Conservation (phyloP, 2,113 vertebrate genomes). For the Ranitomeya imitator region DNA sequence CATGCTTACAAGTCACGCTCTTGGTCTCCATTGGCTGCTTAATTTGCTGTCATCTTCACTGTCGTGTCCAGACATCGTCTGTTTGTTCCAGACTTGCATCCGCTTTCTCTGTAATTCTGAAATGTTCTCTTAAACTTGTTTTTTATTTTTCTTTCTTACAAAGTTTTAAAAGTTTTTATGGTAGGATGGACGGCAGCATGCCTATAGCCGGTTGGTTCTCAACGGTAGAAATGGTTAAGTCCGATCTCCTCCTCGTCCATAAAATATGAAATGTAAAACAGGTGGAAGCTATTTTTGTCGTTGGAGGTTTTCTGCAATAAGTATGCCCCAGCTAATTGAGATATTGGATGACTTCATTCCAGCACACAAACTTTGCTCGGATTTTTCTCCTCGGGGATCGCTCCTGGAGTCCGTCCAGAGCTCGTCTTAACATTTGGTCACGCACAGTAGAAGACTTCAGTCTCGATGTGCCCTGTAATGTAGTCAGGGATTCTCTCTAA, state of each 20-base stretch:
- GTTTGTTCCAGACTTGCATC: slow-evolving; percentile 20
- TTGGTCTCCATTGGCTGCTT: slow-evolving; percentile 51
- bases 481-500: background rate
- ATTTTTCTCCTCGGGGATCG: slow-evolving; percentile 10
- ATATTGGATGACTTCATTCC: slow-evolving; percentile 39
- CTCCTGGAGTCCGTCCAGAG: slow-evolving; percentile 21
- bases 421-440: slow-evolving; percentile 29
- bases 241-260: background rate
- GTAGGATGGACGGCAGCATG: background rate
- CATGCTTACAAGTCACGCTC: slow-evolving; percentile 49
- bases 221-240: background rate
- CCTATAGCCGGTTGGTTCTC: background rate
- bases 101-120: slow-evolving; percentile 25
- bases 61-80: slow-evolving; percentile 49
- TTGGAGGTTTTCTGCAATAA: background rate
- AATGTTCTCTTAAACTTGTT: slow-evolving; percentile 14
- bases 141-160: background rate
- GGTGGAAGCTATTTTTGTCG: slow-evolving; percentile 10
- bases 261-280: slow-evolving; percentile 5
- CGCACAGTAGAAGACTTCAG: slow-evolving; percentile 27
- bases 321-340: slow-evolving; percentile 35
- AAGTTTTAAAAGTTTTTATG: background rate
- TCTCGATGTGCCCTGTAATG: background rate
- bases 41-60: slow-evolving; percentile 53
- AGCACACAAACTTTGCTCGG: background rate